Base-by-base conservation (phyloP, 2,113 vertebrate genomes). In the Oreochromis niloticus region DNA sequence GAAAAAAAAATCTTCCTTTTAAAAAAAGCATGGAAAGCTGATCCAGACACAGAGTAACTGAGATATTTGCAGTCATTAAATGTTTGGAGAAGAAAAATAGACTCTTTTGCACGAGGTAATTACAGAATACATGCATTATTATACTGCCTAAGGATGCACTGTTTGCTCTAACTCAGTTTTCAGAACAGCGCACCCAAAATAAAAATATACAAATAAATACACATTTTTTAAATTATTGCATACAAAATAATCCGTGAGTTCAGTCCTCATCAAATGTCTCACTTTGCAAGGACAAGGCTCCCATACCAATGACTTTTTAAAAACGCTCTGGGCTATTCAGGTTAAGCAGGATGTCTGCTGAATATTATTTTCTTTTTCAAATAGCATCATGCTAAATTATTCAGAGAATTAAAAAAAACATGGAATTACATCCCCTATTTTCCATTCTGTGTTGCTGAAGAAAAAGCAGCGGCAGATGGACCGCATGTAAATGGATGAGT, bases 311-410 rank as follows among this genome's bases (percentile, higher is more conserved):
- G 34, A 34, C 14, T 75, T 19, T 9, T 63, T 22, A 56, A 30
- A 36, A 84, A 43, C 30, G 61, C 84, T 48, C 11, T 12, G 5
- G 34, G 84, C 19, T 27, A 41, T 68, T 81, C 48, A 85, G 46
- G 90, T 87, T 55, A 88, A 88, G 57, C 73, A n/a, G 41, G 54
- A 83, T 80, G 66, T 78, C 80, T 73, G 43, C n/a, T 56, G 79
- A 85, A 87, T 86, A 68, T 68, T 83, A 82, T 82, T 86, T 79
- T 80, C 61, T 85, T 89, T 87, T 83, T 46, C 54, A 83, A 87
- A 85, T 4, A 0, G 19, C 34, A 87, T 55, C 34, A 24, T 56
- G n/a, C 14, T 87, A 57, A 89, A 92, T 93, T 82, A 93, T 91
- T 89, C 56, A 89, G 9, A 84, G 39, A 36, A 27, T 82, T 54